A percentile compares a stretch with the other conserved stretches of the same genome.
Conservation (phyloP, 2,888 invertebrate genomes). For the Yponomeuta evonymella region DNA sequence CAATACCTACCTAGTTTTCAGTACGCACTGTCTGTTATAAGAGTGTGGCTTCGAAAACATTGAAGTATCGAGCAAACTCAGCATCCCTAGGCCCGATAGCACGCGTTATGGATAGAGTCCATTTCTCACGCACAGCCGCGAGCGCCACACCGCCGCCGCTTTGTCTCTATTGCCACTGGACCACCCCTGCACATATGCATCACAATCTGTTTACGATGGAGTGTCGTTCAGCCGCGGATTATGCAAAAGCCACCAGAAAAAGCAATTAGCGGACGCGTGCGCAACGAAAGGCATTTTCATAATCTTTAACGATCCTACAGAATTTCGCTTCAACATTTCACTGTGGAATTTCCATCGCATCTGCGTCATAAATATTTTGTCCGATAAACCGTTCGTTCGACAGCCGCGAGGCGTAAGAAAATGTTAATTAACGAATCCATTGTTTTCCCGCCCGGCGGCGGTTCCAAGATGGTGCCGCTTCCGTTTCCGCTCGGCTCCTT, state of each 20-base stretch:
- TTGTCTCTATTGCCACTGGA: constrained; percentile 39
- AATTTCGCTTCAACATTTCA: constrained; percentile 57
- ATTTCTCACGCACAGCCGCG: constrained; percentile 45
- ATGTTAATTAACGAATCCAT: constrained; percentile 87
- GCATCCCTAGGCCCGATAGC: constrained; percentile 34
- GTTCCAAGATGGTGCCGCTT: constrained; percentile 75
- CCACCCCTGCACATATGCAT: constrained; percentile 14
- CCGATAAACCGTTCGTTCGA: constrained; percentile 77
- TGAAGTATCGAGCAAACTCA: neutral
- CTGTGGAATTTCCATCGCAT: constrained; percentile 64
- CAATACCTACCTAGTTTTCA: too few relatives aligned
- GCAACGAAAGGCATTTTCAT: constrained; percentile 30
- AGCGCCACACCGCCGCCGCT: constrained; percentile 33
- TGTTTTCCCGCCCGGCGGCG: constrained; percentile 80
- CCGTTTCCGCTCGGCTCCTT: constrained; percentile 72
- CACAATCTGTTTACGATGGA: neutral
- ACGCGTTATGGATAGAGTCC: constrained; percentile 50
- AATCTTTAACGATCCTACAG: constrained; percentile 39
- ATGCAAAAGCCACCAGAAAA: constrained; percentile 21
- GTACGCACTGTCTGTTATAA: too few relatives aligned
- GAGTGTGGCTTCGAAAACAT: too few relatives aligned
- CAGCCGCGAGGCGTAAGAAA: constrained; percentile 81
- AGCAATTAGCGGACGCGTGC: constrained; percentile 27
- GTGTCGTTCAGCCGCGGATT: neutral
- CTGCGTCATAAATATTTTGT: constrained; percentile 74